Base-by-base conservation (phyloP, 2,888 invertebrate species). In the Vanessa cardui region DNA sequence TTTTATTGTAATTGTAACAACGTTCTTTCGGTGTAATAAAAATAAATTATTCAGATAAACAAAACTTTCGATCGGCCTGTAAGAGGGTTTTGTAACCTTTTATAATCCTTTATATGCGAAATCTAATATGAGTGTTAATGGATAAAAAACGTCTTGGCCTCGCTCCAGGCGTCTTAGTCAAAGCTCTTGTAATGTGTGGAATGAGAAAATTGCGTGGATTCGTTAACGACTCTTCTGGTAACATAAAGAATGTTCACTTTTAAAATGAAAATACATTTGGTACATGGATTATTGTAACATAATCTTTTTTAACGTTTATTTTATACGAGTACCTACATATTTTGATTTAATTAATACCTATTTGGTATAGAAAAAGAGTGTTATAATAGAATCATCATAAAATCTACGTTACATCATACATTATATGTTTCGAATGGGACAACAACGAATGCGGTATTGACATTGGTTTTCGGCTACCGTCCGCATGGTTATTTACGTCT, bases 401-500 rank as follows among this genome's bases (percentile, higher is more conserved):
- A 9, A 49, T 49, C 9, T 20, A 20, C 9, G 15, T 52, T n/a
- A 54, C 31, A 52, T 52, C 26, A 52, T 21, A 20, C n/a, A 31
- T 31, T 31, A 54, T 16, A 46, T 20, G 64, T 50, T 47, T 26
- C n/a, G 66, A 60, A 52, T 59, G 58, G 39, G 44, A 58, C 58
- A 50, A 63, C 39, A 46, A 50, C 62, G 65, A 49, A 62, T 67
- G 76, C 79, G 80, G 73, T 86, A 86, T 87, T 88, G 89, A 87
- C 87, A 88, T 87, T 86, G 84, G 76, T 77, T 79, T 78, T 68
- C 49, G 78, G 76, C 74, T 74, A 74, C 71, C 80, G 81, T 73
- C 79, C 77, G 81, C 79, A 77, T 77, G 76, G 81, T 82, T 89
- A 90, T 90, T 91, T 90, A 81, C 71, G 86, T 82, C 82, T 80